Evolutionary conservation across 2,888 invertebrate species (phyloP).

Genomic region (Pimpla rufipes): DNA sequence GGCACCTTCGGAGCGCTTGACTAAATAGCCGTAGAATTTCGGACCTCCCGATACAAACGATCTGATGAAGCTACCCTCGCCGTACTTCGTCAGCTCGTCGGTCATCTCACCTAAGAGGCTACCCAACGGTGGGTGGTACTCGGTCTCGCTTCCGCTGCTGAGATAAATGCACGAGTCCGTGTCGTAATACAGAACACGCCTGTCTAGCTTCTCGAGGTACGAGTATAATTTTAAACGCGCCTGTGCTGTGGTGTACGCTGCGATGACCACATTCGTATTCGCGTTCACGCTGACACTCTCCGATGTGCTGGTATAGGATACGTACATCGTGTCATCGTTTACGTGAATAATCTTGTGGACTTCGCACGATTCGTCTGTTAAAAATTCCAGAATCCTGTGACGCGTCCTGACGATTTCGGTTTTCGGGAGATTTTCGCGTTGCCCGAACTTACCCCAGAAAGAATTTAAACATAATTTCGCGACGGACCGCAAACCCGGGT

Average conservation of each 20-base stretch:
- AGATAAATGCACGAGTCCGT: slow-evolving; percentile 81
- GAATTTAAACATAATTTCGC: slow-evolving; percentile 76
- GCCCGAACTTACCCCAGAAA: slow-evolving; percentile 75
- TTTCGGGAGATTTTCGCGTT: slow-evolving; percentile 38
- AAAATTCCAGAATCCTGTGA: slow-evolving; percentile 48
- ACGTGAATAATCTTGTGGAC: slow-evolving; percentile 65
- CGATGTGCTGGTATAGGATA: slow-evolving; percentile 53
- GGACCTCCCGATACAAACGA: slow-evolving; percentile 80
- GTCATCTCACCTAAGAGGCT: slow-evolving; percentile 79
- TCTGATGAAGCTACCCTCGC: slow-evolving; percentile 75
- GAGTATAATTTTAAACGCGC: slow-evolving; percentile 79
- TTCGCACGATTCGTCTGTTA: slow-evolving; percentile 64
- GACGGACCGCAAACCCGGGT: slow-evolving; percentile 72
- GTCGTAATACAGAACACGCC: slow-evolving; percentile 80
- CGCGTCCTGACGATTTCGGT: slow-evolving; percentile 66
- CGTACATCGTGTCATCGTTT: slow-evolving; percentile 68
- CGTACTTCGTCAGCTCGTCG: slow-evolving; percentile 77
- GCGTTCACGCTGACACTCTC: not conserved
- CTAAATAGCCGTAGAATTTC: slow-evolving; percentile 72
- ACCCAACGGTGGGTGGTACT: slow-evolving; percentile 73
- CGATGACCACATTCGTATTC: slow-evolving; percentile 77
- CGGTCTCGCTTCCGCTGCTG: slow-evolving; percentile 6
- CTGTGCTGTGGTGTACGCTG: slow-evolving; percentile 80
- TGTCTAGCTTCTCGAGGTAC: slow-evolving; percentile 76
- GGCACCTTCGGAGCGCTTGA: slow-evolving; percentile 3